Evolutionary conservation across 2,888 invertebrate species (phyloP).

Genomic region (Drosophila gaucha): DNA sequence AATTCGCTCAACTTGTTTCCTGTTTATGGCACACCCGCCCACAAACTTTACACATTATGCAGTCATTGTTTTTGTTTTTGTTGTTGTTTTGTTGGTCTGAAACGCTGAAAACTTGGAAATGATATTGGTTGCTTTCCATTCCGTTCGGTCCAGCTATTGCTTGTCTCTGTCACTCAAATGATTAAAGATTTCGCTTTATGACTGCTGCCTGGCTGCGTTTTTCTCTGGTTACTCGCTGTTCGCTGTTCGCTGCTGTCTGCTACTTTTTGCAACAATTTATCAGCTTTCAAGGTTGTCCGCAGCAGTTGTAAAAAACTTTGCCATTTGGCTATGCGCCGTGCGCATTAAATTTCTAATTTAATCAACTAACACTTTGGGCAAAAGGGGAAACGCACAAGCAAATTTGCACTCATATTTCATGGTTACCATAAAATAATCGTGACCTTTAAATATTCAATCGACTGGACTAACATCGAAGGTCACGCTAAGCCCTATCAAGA

Average conservation of each 20-base stretch:
- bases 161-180: slow-evolving; percentile 76
- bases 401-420: slow-evolving; percentile 62
- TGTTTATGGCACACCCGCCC: slow-evolving; percentile 64
- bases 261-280: slow-evolving; percentile 77
- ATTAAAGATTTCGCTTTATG: slow-evolving; percentile 79
- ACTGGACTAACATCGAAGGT: slow-evolving; percentile 47
- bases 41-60: slow-evolving; percentile 64
- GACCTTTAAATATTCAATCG: slow-evolving; percentile 69
- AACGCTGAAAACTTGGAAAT: slow-evolving; percentile 24
- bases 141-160: slow-evolving; percentile 30
- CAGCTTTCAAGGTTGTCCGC: slow-evolving; percentile 68
- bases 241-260: slow-evolving; percentile 33
- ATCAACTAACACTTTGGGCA: slow-evolving; percentile 59
- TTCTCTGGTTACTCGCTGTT: slow-evolving; percentile 11
- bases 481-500: slow-evolving; percentile 30
- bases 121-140: slow-evolving; percentile 15
- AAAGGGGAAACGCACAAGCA: slow-evolving; percentile 13
- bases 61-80: slow-evolving; percentile 29
- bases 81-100: slow-evolving; percentile 12
- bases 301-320: slow-evolving; percentile 75
- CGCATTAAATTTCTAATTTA: slow-evolving; percentile 77
- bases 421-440: slow-evolving; percentile 45
- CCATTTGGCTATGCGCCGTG: slow-evolving; percentile 41
- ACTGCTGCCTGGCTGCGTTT: slow-evolving; percentile 50
- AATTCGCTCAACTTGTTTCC: slow-evolving; percentile 62